Percentiles rank a stretch among this genome's conserved stretches.
These are phyloP conservation scores for Kradibia gibbosae DNA, from an alignment of 1,140 invertebrate genomes.

Conservation along the genomic window DNA sequence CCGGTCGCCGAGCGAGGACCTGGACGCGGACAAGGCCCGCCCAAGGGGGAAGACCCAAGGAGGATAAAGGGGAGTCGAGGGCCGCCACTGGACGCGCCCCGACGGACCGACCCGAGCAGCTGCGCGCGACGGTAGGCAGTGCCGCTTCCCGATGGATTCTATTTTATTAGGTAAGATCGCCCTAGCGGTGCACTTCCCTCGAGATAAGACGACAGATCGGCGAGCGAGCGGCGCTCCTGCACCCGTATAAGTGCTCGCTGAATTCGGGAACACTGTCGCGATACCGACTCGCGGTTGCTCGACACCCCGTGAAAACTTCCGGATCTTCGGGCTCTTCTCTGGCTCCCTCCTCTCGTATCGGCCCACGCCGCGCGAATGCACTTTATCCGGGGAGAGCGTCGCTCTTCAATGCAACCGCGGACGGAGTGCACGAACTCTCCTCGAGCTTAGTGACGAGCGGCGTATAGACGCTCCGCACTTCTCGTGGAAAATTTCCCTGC, in stretches of 20 bases:
- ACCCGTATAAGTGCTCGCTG: not conserved
- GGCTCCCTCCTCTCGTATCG: no score
- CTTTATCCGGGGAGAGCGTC: no score
- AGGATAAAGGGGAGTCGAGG: not conserved
- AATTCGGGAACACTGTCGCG: not conserved
- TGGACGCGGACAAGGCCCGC: not conserved
- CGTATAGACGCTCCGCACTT: not conserved
- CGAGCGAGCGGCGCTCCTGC: not conserved
- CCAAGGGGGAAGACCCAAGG: no score
- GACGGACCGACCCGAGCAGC: not conserved
- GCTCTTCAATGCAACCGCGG: not conserved
- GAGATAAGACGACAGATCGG: not conserved
- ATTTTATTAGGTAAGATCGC: slow-evolving; percentile 65
- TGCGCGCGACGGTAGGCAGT: slow-evolving; percentile 3
- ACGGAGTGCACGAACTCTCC: not conserved
- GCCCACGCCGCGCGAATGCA: no score
- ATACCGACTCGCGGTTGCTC: no score
- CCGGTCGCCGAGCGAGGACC: not conserved
- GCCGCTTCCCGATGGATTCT: slow-evolving; percentile 65
- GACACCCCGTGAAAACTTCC: no score
- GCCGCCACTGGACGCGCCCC: not conserved
- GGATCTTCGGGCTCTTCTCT: no score
- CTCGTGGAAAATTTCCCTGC: not conserved
- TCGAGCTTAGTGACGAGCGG: not conserved
- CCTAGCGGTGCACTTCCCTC: not conserved